phyloP scores from a whole-genome alignment of 2,888 invertebrate species.

The Lasioglossum zephyrum region DNA sequence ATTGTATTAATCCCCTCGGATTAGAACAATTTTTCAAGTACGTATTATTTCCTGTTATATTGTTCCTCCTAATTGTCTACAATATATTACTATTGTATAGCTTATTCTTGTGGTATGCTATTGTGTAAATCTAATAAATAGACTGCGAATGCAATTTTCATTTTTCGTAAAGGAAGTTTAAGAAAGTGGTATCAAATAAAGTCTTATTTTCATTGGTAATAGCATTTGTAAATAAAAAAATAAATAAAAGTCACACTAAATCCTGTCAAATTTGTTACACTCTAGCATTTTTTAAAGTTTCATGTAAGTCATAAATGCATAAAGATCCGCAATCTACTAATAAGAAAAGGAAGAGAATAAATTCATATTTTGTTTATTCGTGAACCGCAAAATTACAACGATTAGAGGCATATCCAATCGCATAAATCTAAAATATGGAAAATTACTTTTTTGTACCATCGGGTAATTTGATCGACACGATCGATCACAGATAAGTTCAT shows the following conservation, averaged over 20 bases:
- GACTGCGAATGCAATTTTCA: too few species aligned
- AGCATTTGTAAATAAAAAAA: too few species aligned
- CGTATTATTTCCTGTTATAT: neutral
- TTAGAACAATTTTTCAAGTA: neutral
- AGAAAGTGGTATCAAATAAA: too few species aligned
- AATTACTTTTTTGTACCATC: neutral
- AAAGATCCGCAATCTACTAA: too few species aligned
- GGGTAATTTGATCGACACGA: neutral
- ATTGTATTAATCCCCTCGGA: neutral
- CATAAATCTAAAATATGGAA: neutral
- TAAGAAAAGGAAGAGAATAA: neutral
- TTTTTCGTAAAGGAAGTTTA: too few species aligned
- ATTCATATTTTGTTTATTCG: neutral
- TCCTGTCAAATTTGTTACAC: too few species aligned
- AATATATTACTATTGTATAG: neutral
- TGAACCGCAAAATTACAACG: neutral
- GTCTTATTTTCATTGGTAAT: too few species aligned
- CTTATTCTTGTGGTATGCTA: neutral
- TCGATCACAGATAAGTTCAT: neutral
- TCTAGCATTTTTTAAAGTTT: too few species aligned
- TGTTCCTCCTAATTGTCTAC: neutral
- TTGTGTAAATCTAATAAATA: too few species aligned
- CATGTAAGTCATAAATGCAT: too few species aligned
- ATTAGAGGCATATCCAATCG: neutral
- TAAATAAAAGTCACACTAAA: too few species aligned